Percentiles rank a stretch among this genome's conserved stretches.
Evolutionary conservation across 1,140 invertebrate species (phyloP).

Genomic region (Drosophila repletoides): DNA sequence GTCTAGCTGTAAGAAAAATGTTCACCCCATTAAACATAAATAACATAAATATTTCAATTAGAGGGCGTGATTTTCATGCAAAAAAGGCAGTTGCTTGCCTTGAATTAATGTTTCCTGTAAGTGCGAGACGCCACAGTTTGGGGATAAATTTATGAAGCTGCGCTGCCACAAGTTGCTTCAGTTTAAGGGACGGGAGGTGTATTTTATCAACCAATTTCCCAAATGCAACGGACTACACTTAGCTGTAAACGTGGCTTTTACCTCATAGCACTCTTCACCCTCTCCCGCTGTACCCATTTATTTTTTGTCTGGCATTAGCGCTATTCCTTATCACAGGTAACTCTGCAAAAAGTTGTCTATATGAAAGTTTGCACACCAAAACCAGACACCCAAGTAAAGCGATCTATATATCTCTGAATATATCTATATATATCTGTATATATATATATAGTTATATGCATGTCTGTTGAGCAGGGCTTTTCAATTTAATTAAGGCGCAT

Average conservation of each 20-base stretch:
- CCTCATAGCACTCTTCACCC: conserved; percentile 7
- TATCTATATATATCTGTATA: too few relatives aligned
- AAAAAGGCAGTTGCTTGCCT: neutral
- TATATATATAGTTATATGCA: too few relatives aligned
- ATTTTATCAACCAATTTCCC: conserved; percentile 64
- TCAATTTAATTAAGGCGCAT: conserved; percentile 70
- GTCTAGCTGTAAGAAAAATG: conserved; percentile 19
- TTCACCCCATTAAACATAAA: conserved; percentile 3
- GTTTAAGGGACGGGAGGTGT: conserved; percentile 33
- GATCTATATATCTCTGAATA: too few relatives aligned
- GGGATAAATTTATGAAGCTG: conserved; percentile 38
- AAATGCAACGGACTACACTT: conserved; percentile 37
- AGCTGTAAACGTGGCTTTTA: conserved; percentile 38
- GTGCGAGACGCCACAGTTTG: conserved; percentile 3
- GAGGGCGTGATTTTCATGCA: conserved; percentile 54
- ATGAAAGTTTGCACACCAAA: conserved; percentile 25
- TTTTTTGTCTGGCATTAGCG: neutral
- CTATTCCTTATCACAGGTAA: conserved; percentile 43
- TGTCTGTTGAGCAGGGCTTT: conserved; percentile 53
- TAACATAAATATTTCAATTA: conserved; percentile 69
- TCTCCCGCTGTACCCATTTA: neutral
- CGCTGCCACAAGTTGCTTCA: neutral
- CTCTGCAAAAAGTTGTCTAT: conserved; percentile 23
- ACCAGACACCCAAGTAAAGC: neutral
- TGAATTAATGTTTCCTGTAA: conserved; percentile 16